A percentile compares a stretch with the other conserved stretches of the same genome.
Conservation (phyloP, 2,888 invertebrate genomes). For the Lordiphosa fenestrarum region DNA sequence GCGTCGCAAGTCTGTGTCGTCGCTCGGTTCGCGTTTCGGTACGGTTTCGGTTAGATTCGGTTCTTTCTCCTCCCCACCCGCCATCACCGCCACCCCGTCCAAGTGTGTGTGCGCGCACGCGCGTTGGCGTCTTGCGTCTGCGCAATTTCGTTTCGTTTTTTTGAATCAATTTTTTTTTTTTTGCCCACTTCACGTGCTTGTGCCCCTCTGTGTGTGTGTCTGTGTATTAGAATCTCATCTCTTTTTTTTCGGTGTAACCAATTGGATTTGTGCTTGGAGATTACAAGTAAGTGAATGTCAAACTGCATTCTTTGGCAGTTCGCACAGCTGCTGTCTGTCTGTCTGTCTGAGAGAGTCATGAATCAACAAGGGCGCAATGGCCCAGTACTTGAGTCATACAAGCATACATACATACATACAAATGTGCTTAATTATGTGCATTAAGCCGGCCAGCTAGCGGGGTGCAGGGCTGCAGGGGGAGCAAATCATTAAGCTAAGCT, state of each 20-base stretch:
- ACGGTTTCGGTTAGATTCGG: slow-evolving; percentile 1
- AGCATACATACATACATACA: not conserved
- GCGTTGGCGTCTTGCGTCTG: slow-evolving; percentile 35
- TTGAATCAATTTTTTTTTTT: slow-evolving; percentile 18
- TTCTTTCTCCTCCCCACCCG: not conserved
- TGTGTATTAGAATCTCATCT: not conserved
- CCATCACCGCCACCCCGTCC: not conserved
- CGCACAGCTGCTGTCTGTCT: not conserved
- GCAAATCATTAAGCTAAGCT: not conserved
- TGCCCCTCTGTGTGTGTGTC: not conserved
- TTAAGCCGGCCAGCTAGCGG: too few relatives aligned
- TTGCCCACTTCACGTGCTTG: slow-evolving; percentile 4
- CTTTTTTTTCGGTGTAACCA: slow-evolving; percentile 11
- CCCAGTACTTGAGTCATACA: not conserved
- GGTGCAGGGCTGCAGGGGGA: not conserved
- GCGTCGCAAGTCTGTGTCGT: slow-evolving; percentile 22
- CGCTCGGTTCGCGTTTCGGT: slow-evolving; percentile 1
- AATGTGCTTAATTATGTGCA: slow-evolving; percentile 7
- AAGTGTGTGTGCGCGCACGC: slow-evolving; percentile 45
- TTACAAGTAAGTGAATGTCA: slow-evolving; percentile 8
- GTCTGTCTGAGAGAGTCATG: too few relatives aligned
- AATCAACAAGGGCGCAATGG: too few relatives aligned
- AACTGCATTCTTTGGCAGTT: slow-evolving; percentile 9
- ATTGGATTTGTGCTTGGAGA: slow-evolving; percentile 22
- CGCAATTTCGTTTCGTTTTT: slow-evolving; percentile 32